A percentile compares a stretch with the other conserved stretches of the same genome.
phyloP scores from a whole-genome alignment of 2,797 vertebrate species.

The Notolepis coatsorum region DNA sequence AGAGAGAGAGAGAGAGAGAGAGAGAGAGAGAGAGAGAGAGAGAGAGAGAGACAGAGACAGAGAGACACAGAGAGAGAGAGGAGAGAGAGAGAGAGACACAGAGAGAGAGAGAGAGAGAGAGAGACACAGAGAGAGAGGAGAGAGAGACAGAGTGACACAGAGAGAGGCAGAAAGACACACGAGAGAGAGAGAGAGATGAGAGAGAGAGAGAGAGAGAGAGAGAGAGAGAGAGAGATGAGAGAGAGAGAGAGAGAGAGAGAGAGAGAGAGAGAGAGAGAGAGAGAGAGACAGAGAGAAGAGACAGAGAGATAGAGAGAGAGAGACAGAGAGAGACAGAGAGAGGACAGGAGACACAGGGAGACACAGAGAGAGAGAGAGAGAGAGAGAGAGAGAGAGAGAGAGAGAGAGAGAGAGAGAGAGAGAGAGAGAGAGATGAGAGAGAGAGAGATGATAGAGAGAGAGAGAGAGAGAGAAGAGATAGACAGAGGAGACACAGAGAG shows the following conservation, averaged over 20 bases:
- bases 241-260: background rate
- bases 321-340: constrained; percentile 2
- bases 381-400: background rate
- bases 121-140: background rate
- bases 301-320: too few relatives aligned
- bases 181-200: background rate
- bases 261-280: background rate
- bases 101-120: background rate
- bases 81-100: background rate
- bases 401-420: background rate
- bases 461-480: constrained; percentile 28
- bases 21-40: background rate
- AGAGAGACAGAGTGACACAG: background rate
- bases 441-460: constrained; percentile 44
- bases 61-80: background rate
- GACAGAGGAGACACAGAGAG: constrained; percentile 44
- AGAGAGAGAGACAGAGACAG: background rate
- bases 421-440: constrained; percentile 51
- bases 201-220: background rate
- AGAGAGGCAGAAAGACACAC: background rate
- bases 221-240: background rate
- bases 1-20: too few relatives aligned
- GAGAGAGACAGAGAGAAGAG: too few relatives aligned
- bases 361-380: constrained; percentile 1
- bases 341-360: too few relatives aligned